These are phyloP conservation scores for Dolichopus griseipennis DNA, from an alignment of 2,888 invertebrate genomes.

Conservation along the genomic window DNA sequence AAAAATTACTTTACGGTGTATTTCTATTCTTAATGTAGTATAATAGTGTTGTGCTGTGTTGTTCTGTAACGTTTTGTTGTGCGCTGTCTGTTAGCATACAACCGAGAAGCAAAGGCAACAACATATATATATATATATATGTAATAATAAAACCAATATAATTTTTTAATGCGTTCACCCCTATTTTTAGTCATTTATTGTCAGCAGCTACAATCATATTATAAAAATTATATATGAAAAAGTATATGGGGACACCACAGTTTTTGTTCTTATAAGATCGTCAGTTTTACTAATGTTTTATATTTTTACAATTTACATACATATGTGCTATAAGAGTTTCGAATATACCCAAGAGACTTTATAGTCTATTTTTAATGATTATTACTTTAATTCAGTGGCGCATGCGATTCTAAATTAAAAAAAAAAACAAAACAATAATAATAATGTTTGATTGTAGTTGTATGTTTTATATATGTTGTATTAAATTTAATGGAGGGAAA, in stretches of 20 bases:
- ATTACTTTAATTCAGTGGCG: constrained; percentile 7
- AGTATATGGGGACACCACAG: background rate
- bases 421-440: background rate
- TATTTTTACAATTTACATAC: too few species aligned
- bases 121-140: background rate
- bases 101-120: too few species aligned
- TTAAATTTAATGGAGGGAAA: background rate
- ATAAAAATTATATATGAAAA: too few species aligned
- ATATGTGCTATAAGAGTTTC: background rate
- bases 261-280: too few species aligned
- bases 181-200: background rate
- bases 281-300: too few species aligned
- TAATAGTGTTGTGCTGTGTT: too few species aligned
- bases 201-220: too few species aligned
- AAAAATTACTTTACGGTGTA: too few species aligned
- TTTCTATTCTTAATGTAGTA: too few species aligned
- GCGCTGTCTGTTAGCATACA: too few species aligned
- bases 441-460: background rate
- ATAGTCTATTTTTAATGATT: background rate
- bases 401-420: background rate
- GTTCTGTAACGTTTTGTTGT: too few species aligned
- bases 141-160: background rate
- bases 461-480: background rate
- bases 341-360: background rate
- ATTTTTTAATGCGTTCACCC: background rate